These are phyloP conservation scores for Drosophila nr. fundita DNA, from an alignment of 2,888 invertebrate genomes.

Conservation along the genomic window DNA sequence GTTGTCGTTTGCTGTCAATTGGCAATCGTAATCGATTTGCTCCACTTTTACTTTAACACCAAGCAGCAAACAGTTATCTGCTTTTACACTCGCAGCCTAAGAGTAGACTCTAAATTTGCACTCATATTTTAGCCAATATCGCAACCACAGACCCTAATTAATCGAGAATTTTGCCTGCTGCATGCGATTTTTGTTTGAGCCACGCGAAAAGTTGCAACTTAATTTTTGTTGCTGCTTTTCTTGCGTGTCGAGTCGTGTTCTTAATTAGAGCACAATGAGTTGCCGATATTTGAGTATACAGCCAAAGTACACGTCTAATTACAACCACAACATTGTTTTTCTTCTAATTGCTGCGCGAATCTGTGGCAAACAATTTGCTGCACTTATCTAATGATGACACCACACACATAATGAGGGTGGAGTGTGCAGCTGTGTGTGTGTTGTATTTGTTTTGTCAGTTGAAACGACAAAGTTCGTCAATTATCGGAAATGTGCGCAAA, in stretches of 20 bases:
- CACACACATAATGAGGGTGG: slow-evolving; percentile 66
- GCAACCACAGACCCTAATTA: slow-evolving; percentile 44
- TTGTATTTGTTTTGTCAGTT: slow-evolving; percentile 22
- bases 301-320: slow-evolving; percentile 64
- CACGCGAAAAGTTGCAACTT: slow-evolving; percentile 60
- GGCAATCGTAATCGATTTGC: background rate
- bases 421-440: slow-evolving; percentile 58
- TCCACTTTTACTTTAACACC: background rate
- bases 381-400: slow-evolving; percentile 55
- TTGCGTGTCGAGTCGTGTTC: slow-evolving; percentile 52
- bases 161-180: slow-evolving; percentile 51
- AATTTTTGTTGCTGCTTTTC: slow-evolving; percentile 39
- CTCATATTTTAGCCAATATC: slow-evolving; percentile 25
- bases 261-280: slow-evolving; percentile 75
- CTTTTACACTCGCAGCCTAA: slow-evolving; percentile 13
- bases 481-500: slow-evolving; percentile 65
- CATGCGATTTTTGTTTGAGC: slow-evolving; percentile 53
- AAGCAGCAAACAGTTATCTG: background rate
- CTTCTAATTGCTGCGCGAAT: slow-evolving; percentile 68
- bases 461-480: slow-evolving; percentile 53
- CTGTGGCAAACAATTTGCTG: slow-evolving; percentile 57
- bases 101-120: slow-evolving; percentile 28
- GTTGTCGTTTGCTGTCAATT: background rate
- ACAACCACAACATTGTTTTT: slow-evolving; percentile 17
- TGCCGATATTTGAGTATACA: slow-evolving; percentile 53